A percentile compares a stretch with the other conserved stretches of the same genome.
Evolutionary conservation across 2,113 vertebrate genomes (phyloP).

Genomic region (Apeltes quadracus): DNA sequence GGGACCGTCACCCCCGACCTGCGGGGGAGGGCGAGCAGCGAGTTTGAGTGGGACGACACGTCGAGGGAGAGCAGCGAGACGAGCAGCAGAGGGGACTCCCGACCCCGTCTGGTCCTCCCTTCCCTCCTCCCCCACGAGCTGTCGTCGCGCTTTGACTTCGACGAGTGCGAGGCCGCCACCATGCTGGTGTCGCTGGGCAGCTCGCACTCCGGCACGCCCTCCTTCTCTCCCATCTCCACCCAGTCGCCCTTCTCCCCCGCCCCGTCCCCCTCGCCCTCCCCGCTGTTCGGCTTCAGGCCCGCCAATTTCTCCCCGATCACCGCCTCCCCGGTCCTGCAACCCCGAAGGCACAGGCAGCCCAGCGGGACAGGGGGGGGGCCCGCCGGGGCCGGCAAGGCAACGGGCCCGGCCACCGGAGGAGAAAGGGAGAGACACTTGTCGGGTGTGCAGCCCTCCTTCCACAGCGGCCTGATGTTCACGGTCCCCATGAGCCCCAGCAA

Average conservation of each 20-base stretch:
- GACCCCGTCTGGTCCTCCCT: conserved; percentile 81
- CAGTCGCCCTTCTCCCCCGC: conserved; percentile 92
- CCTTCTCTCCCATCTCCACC: conserved; percentile 90
- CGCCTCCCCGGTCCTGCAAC: conserved; percentile 83
- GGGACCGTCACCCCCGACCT: conserved; percentile 81
- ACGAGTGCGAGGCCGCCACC: conserved; percentile 92
- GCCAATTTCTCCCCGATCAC: conserved; percentile 92
- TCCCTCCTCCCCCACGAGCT: conserved; percentile 82
- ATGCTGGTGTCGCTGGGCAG: conserved; percentile 93
- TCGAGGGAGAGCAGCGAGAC: conserved; percentile 88
- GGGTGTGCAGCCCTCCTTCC: conserved; percentile 85
- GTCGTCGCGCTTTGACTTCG: conserved; percentile 89
- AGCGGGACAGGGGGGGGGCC: conserved; percentile 82
- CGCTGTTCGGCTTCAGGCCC: conserved; percentile 89
- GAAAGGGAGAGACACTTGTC: conserved; percentile 86
- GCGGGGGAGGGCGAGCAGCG: conserved; percentile 82
- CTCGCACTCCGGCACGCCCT: conserved; percentile 89
- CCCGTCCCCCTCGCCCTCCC: conserved; percentile 90
- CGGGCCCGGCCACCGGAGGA: conserved; percentile 61
- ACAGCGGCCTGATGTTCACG: conserved; percentile 90
- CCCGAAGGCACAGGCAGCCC: conserved; percentile 83
- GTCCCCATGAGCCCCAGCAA: conserved; percentile 91
- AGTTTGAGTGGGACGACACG: conserved; percentile 92
- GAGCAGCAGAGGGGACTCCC: conserved; percentile 86
- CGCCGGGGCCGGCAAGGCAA: conserved; percentile 75